Percentiles rank a stretch among this genome's conserved stretches.
Conservation (phyloP, 2,113 vertebrate species). For the Stigmatopora nigra region DNA sequence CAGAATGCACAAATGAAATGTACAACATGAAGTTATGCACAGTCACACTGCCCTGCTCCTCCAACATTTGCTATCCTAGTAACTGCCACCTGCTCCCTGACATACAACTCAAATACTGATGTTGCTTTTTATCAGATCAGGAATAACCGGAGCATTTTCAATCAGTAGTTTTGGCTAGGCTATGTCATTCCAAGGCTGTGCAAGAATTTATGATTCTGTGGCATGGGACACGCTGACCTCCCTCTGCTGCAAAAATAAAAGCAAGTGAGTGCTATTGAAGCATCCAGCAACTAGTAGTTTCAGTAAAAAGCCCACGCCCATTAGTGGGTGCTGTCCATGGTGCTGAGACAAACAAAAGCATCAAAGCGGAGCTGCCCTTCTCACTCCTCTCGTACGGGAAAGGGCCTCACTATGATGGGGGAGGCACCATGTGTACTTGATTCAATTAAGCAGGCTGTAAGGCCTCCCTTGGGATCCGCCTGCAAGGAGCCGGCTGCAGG, state of each 20-base stretch:
- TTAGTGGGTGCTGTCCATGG: constrained; percentile 51
- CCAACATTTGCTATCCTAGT: constrained; percentile 15
- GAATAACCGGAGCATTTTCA: constrained; percentile 26
- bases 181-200: constrained; percentile 4
- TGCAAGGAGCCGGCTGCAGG: constrained; percentile 51
- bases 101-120: constrained; percentile 27
- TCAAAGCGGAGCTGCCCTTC: constrained; percentile 54
- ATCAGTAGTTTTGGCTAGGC: constrained; percentile 8
- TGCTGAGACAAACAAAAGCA: constrained; percentile 61
- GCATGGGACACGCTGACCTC: constrained; percentile 11
- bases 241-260: constrained; percentile 8
- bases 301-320: constrained; percentile 47
- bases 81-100: constrained; percentile 30
- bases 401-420: constrained; percentile 51
- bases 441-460: constrained; percentile 87
- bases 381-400: constrained; percentile 33
- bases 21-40: constrained; percentile 47
- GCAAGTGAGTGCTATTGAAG: neutral
- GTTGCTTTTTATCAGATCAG: constrained; percentile 23
- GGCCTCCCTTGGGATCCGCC: constrained; percentile 72
- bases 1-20: constrained; percentile 27
- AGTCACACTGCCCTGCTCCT: constrained; percentile 44
- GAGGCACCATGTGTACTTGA: constrained; percentile 72
- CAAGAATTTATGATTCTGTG: constrained; percentile 5
- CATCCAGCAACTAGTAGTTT: constrained; percentile 70